Base-by-base conservation (phyloP, 2,113 vertebrate species). In the Camelus bactrianus region DNA sequence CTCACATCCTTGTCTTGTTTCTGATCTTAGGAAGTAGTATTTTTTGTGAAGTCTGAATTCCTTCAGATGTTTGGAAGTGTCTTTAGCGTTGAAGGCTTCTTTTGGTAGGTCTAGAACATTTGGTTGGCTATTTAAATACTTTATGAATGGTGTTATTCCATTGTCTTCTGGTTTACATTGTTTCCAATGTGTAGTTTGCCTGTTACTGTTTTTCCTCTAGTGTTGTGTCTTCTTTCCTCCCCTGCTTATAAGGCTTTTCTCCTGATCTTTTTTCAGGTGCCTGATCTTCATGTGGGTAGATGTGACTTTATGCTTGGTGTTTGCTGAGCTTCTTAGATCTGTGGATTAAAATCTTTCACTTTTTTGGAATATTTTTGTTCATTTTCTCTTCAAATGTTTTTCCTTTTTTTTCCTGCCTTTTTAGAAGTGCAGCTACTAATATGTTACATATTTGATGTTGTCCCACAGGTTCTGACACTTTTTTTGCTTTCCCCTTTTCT, bases 301-400 rank as follows among this genome's bases (percentile, higher is more conserved):
- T 67, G 24, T 60, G 64, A 65, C 48, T 91, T 88, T 67, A 50
- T 48, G 22, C 4, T 58, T 32, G 35, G 64, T 80, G 28, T 93
- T 83, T 69, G 62, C 62, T 54, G 16, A 77, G 64, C 35, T 76
- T 62, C 42, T 84, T 93, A 86, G 35, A 76, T 87, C 17, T 95
- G n/a, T 81, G 52, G 73, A 48, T 82, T 91, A 76, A 95, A 70
- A 77, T 85, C 50, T 93, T 93, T 90, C 1, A 73, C 65, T 93
- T 70, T 89, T 69, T 89, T 69, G 38, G 17, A 77, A 72, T 60
- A 52, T 92, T 92, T 96, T 89, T 56, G 35, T 79, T 96, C 19
- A 90, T 72, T 90, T 64, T 72, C 48, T 56, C 38, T 90, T 72
- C 14, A 81, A 46, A 42, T 90, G 16, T 82, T 96, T 69, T 58